Conservation (phyloP, 2,888 invertebrate species). For the Spisula subtruncata region DNA sequence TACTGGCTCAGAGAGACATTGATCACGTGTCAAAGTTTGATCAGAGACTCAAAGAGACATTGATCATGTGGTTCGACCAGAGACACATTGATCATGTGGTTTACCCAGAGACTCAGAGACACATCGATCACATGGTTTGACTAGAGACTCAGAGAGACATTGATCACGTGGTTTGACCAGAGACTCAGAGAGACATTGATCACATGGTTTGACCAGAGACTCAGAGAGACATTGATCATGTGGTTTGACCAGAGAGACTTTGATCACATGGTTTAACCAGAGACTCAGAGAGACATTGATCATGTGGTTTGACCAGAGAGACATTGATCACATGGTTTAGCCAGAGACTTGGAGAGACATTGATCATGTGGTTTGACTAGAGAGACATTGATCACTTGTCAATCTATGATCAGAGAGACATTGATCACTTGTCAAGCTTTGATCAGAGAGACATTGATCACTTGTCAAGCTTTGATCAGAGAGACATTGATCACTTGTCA, state of each 20-base stretch:
- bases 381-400: conserved; percentile 59
- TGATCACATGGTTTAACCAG: neutral
- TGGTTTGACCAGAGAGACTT: neutral
- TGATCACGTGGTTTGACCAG: neutral
- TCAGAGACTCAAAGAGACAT: neutral
- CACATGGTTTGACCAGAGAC: neutral
- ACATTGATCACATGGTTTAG: neutral
- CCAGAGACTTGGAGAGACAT: conserved; percentile 46
- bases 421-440: no score
- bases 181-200: no score
- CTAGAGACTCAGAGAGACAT: neutral
- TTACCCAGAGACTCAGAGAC: neutral
- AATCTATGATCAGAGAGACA: conserved; percentile 55
- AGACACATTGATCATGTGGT: neutral
- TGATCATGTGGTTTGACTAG: conserved; percentile 50
- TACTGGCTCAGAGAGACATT: conserved; percentile 56
- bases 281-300: no score
- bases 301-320: neutral
- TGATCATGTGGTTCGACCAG: neutral
- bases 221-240: no score
- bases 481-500: conserved; percentile 57
- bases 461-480: no score
- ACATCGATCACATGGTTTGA: no score
- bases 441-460: conserved; percentile 57
- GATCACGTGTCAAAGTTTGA: conserved; percentile 4